Conservation (phyloP, 2,113 vertebrate species). For the Ailuropoda melanoleuca region DNA sequence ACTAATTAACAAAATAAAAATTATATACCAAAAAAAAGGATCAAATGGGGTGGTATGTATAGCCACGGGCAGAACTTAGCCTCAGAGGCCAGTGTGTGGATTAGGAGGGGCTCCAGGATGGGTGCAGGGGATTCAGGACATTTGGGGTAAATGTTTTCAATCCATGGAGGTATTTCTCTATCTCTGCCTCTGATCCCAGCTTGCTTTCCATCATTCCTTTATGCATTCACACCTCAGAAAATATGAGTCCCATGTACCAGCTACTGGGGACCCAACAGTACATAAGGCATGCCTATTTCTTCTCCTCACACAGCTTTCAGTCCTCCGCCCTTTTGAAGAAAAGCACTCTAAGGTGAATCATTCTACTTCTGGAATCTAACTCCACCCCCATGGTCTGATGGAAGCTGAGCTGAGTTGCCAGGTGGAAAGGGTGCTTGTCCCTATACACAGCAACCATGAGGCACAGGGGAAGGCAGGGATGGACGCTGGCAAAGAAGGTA, state of each 20-base stretch:
- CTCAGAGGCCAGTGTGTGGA: accelerated
- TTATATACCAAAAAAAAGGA: neutral
- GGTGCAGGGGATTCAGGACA: neutral
- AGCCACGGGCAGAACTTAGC: neutral
- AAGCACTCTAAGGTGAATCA: neutral
- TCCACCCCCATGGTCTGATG: neutral
- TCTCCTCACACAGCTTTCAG: neutral
- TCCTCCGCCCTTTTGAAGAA: neutral
- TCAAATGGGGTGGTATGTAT: neutral
- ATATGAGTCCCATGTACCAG: too few relatives aligned
- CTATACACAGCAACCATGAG: accelerated
- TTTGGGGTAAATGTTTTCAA: neutral
- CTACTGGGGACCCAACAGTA: too few relatives aligned
- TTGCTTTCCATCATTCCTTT: neutral
- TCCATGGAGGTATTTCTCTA: neutral
- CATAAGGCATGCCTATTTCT: neutral
- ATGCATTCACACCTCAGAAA: neutral
- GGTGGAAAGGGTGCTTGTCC: neutral
- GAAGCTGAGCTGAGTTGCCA: neutral
- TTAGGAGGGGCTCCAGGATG: neutral
- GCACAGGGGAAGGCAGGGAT: neutral
- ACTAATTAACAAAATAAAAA: too few relatives aligned
- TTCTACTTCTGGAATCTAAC: neutral
- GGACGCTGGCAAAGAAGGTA: neutral
- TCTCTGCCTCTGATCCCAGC: neutral